These are phyloP conservation scores for Drosophila santomea DNA, from an alignment of 1,140 invertebrate genomes.

Conservation along the genomic window DNA sequence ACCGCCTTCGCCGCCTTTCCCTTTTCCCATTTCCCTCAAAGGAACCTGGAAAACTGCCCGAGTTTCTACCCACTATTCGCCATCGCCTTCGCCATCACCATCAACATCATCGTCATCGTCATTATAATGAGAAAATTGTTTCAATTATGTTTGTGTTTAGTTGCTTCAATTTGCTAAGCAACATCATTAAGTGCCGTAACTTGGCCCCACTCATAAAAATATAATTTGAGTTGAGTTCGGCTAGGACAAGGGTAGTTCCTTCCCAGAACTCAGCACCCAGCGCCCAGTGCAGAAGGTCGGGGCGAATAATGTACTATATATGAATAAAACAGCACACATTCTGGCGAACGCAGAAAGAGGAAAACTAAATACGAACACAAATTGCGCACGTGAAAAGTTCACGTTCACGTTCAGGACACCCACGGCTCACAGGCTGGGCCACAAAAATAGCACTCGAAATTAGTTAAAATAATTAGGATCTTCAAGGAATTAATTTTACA, in stretches of 20 bases:
- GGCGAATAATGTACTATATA: slow-evolving; percentile 42
- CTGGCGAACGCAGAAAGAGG: slow-evolving; percentile 19
- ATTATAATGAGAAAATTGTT: slow-evolving; percentile 84
- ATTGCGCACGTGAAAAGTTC: slow-evolving; percentile 70
- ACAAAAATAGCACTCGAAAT: not conserved
- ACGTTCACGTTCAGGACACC: slow-evolving; percentile 26
- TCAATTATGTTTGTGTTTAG: slow-evolving; percentile 84
- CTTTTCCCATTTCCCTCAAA: not conserved
- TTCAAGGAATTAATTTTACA: no score
- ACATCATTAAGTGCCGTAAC: slow-evolving; percentile 80
- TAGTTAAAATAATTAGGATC: not conserved
- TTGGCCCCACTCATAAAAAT: slow-evolving; percentile 70
- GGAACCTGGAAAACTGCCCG: slow-evolving; percentile 14
- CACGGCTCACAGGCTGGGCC: not conserved
- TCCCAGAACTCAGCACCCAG: slow-evolving; percentile 23
- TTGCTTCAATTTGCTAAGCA: slow-evolving; percentile 83
- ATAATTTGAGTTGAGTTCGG: slow-evolving; percentile 66
- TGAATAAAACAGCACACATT: slow-evolving; percentile 71
- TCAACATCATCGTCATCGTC: slow-evolving; percentile 47
- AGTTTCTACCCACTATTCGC: slow-evolving; percentile 33
- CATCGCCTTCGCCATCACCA: slow-evolving; percentile 4
- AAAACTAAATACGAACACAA: slow-evolving; percentile 45
- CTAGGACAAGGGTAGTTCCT: slow-evolving; percentile 55
- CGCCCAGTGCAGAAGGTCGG: slow-evolving; percentile 48
- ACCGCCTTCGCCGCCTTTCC: not conserved